phyloP scores from a whole-genome alignment of 2,888 invertebrate genomes.

The Diabrotica balteata region DNA sequence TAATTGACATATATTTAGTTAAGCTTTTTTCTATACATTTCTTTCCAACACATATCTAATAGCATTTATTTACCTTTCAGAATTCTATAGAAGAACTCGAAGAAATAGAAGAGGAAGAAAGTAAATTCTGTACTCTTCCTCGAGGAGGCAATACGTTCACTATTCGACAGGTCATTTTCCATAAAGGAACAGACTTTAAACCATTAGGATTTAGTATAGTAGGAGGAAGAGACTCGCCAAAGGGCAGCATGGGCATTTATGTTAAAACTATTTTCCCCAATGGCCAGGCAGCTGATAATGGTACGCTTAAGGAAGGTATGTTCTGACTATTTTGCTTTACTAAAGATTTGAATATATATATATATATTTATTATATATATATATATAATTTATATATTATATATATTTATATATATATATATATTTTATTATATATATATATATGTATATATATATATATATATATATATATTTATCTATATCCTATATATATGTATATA shows the following conservation, averaged over 20 bases:
- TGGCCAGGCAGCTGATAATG: slow-evolving; percentile 86
- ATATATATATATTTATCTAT: no score
- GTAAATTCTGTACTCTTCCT: slow-evolving; percentile 68
- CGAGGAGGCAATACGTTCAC: slow-evolving; percentile 65
- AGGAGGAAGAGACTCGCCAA: slow-evolving; percentile 86
- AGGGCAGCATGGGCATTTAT: slow-evolving; percentile 88
- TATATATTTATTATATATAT: no score
- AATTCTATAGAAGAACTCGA: slow-evolving; percentile 60
- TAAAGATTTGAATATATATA: no score
- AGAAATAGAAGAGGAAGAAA: slow-evolving; percentile 62
- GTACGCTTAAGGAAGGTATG: slow-evolving; percentile 82
- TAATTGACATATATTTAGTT: no score
- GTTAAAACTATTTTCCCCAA: slow-evolving; percentile 87
- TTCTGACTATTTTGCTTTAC: neutral
- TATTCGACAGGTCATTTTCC: slow-evolving; percentile 65
- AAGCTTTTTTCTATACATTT: no score
- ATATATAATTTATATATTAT: no score
- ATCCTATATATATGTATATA: no score
- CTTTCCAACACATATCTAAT: no score
- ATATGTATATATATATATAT: no score
- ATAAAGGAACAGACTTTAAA: slow-evolving; percentile 84
- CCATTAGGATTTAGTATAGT: slow-evolving; percentile 91
- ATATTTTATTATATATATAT: no score
- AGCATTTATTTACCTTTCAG: slow-evolving; percentile 30
- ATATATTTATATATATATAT: no score